phyloP scores from a whole-genome alignment of 2,888 invertebrate species.

The Zygogramma bicolorata region DNA sequence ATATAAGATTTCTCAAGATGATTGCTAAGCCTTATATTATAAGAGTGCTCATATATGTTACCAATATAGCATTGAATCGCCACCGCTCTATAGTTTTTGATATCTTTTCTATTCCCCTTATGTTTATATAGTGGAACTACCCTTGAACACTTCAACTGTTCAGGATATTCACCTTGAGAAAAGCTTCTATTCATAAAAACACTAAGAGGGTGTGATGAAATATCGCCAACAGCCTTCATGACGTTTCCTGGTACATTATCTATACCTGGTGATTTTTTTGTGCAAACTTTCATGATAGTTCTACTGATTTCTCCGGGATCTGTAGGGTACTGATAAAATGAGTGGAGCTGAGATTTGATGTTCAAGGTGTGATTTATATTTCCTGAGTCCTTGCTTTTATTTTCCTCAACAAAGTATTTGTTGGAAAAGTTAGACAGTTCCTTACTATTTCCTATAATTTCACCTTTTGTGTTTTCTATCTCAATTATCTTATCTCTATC shows the following conservation, averaged over 20 bases:
- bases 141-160: conserved; percentile 10
- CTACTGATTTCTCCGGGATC: background rate
- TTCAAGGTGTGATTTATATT: background rate
- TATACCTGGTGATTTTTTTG: conserved; percentile 14
- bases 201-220: background rate
- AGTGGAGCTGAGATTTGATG: background rate
- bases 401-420: background rate
- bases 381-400: background rate
- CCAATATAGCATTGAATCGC: background rate
- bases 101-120: background rate
- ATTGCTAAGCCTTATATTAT: conserved; percentile 8
- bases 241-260: conserved; percentile 14
- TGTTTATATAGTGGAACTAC: conserved; percentile 8
- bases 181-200: background rate
- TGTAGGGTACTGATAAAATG: background rate
- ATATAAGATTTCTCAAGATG: conserved; percentile 12
- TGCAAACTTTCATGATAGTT: background rate
- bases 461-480: background rate
- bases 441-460: background rate
- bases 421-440: background rate
- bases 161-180: conserved; percentile 11
- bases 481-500: background rate
- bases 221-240: conserved; percentile 8
- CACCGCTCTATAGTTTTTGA: conserved; percentile 8
- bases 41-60: conserved; percentile 5